phyloP scores from a whole-genome alignment of 2,113 vertebrate genomes.

The Seriola rivoliana region DNA sequence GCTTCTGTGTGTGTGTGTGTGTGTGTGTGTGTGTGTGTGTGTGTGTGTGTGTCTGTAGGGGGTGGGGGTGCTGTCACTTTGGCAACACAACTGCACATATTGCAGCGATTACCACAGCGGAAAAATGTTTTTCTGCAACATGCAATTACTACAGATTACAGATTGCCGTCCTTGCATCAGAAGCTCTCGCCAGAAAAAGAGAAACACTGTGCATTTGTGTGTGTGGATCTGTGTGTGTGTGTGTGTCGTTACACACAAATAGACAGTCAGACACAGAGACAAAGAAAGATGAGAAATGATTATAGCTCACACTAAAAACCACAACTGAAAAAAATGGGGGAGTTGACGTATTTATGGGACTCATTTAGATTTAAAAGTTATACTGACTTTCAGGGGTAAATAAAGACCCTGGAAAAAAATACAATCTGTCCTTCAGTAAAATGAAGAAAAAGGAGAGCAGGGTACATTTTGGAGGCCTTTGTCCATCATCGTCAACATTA shows the following conservation, averaged over 20 bases:
- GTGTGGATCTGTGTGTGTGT: constrained; percentile 54
- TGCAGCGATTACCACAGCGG: constrained; percentile 88
- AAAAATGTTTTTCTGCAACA: constrained; percentile 90
- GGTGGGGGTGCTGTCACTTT: constrained; percentile 85
- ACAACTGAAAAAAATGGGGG: constrained; percentile 75
- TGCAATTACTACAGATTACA: constrained; percentile 90
- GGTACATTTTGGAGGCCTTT: constrained; percentile 46
- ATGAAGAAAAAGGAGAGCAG: constrained; percentile 42
- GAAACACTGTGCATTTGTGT: constrained; percentile 73
- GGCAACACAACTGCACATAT: constrained; percentile 86
- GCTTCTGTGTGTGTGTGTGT: constrained; percentile 28
- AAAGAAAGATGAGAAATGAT: constrained; percentile 85
- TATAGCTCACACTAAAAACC: constrained; percentile 83
- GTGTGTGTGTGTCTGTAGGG: constrained; percentile 67
- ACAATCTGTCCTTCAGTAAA: constrained; percentile 60
- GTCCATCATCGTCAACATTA: constrained; percentile 67
- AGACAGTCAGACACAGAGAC: constrained; percentile 76
- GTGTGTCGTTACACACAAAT: constrained; percentile 72
- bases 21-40: constrained; percentile 59
- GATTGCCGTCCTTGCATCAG: constrained; percentile 86
- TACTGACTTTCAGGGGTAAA: constrained; percentile 72
- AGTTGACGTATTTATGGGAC: constrained; percentile 81
- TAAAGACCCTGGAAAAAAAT: constrained; percentile 66
- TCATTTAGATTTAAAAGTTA: constrained; percentile 80
- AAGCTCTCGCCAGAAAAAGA: constrained; percentile 81